Evolutionary conservation across 1,140 invertebrate genomes (phyloP).

Genomic region (Cotesia chilonis): DNA sequence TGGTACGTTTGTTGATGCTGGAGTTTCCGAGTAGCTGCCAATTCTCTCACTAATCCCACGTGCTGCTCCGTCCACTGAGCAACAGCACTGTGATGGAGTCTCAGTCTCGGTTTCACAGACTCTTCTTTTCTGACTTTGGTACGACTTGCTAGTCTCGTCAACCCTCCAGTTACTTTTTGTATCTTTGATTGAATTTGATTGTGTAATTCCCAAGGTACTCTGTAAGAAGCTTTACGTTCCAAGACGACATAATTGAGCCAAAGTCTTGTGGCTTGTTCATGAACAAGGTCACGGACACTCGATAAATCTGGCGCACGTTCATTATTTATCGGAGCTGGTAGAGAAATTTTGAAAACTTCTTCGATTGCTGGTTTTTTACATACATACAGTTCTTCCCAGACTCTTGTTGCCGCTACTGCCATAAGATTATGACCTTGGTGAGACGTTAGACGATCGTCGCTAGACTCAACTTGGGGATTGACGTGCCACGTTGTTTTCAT

Average conservation of each 20-base stretch:
- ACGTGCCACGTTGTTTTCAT: conserved; percentile 90
- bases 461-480: conserved; percentile 78
- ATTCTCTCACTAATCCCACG: conserved; percentile 72
- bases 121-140: conserved; percentile 82
- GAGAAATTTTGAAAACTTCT: conserved; percentile 89
- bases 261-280: conserved; percentile 84
- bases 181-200: conserved; percentile 97
- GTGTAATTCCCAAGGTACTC: conserved; percentile 89
- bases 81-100: conserved; percentile 63
- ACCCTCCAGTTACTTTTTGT: conserved; percentile 92
- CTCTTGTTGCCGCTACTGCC: conserved; percentile 86
- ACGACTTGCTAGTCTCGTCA: conserved; percentile 86
- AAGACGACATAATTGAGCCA: conserved; percentile 92
- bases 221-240: conserved; percentile 85
- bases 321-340: conserved; percentile 73
- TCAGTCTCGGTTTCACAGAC: conserved; percentile 64
- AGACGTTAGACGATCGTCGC: conserved; percentile 79
- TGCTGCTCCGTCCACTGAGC: conserved; percentile 69
- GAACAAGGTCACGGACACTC: conserved; percentile 81
- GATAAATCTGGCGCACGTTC: conserved; percentile 83
- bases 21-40: conserved; percentile 76
- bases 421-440: conserved; percentile 88
- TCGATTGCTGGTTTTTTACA: conserved; percentile 96
- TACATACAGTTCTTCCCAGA: conserved; percentile 97
- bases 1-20: conserved; percentile 80